These are phyloP conservation scores for Stegostoma tigrinum DNA, from an alignment of 2,113 vertebrate genomes.

Conservation along the genomic window DNA sequence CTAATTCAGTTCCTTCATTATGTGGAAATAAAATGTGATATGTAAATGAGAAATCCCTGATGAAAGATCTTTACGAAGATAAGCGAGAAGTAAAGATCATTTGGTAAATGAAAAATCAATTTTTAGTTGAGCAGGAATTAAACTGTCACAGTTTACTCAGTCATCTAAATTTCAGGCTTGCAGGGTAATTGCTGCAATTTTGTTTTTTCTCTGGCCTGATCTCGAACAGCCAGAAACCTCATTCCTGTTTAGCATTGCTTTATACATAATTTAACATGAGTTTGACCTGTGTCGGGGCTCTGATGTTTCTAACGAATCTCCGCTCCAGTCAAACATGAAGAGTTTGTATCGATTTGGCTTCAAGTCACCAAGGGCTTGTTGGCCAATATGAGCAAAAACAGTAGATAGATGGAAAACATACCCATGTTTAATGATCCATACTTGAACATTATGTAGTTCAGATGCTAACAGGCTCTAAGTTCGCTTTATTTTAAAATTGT, in stretches of 20 bases:
- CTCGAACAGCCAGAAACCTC: not conserved
- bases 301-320: not conserved
- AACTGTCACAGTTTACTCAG: conserved; percentile 18
- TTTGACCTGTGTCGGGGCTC: not conserved
- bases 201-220: not conserved
- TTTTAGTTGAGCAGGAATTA: conserved; percentile 1
- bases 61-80: conserved; percentile 1
- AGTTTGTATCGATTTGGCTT: not conserved
- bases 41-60: not conserved
- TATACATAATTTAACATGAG: conserved; percentile 4
- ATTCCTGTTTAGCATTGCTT: conserved; percentile 1
- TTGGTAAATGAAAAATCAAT: not conserved
- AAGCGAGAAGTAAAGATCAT: not conserved
- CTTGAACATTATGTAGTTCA: not conserved
- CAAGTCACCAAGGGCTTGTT: not conserved
- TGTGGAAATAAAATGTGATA: not conserved
- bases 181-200: conserved; percentile 18
- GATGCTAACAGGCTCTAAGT: not conserved
- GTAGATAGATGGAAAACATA: not conserved
- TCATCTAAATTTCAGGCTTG: not conserved
- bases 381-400: not conserved
- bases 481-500: not conserved
- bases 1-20: not conserved
- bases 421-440: not conserved
- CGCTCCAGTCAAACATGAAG: not conserved